Conservation (phyloP, 2,888 invertebrate species). For the Physocephala rufipes region DNA sequence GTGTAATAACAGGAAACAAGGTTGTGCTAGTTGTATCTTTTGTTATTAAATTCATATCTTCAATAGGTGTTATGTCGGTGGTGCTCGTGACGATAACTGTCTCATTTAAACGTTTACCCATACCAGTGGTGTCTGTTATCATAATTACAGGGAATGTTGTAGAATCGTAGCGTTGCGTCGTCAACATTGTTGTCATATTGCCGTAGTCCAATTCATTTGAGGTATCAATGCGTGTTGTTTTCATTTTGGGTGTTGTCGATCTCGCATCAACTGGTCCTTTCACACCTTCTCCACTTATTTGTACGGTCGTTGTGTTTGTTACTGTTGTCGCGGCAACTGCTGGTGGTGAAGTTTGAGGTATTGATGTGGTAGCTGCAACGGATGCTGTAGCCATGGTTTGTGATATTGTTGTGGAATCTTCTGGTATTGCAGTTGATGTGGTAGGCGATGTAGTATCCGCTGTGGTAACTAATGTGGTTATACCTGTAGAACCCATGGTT, state of each 20-base stretch:
- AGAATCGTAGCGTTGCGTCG: constrained; percentile 48
- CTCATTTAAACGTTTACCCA: background rate
- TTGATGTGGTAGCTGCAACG: constrained; percentile 29
- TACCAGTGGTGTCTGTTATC: constrained; percentile 38
- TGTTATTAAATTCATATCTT: constrained; percentile 33
- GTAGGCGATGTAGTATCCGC: background rate
- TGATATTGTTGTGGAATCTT: constrained; percentile 2
- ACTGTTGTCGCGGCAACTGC: constrained; percentile 41
- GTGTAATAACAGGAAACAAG: constrained; percentile 48
- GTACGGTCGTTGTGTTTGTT: constrained; percentile 46
- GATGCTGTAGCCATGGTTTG: constrained; percentile 31
- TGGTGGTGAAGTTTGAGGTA: background rate
- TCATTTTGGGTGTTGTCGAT: constrained; percentile 57
- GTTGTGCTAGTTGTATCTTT: constrained; percentile 43
- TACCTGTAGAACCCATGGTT: background rate
- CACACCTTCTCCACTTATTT: constrained; percentile 48
- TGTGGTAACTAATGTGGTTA: background rate
- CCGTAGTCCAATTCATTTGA: constrained; percentile 58
- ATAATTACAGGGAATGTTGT: constrained; percentile 47
- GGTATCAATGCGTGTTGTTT: constrained; percentile 62
- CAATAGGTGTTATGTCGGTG: constrained; percentile 37
- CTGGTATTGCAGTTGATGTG: constrained; percentile 11
- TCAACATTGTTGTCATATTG: constrained; percentile 51
- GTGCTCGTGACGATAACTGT: constrained; percentile 47
- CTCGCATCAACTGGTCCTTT: constrained; percentile 50